phyloP scores from a whole-genome alignment of 2,888 invertebrate genomes.

The Lottia scabra region DNA sequence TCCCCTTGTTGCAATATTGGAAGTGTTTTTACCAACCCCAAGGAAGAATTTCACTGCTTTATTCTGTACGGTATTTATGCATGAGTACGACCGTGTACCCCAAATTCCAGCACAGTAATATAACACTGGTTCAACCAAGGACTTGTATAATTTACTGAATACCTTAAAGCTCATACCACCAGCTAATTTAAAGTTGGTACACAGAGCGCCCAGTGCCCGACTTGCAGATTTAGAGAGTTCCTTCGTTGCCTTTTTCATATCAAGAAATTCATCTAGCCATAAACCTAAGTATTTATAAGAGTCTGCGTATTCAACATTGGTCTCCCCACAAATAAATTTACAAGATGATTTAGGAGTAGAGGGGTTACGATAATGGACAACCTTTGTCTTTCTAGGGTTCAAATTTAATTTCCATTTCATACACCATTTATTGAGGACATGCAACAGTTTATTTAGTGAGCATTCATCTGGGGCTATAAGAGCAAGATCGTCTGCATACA shows the following conservation, averaged over 20 bases:
- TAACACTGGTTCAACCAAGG: not conserved
- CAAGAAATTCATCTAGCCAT: conserved; percentile 14
- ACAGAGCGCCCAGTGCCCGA: conserved; percentile 13
- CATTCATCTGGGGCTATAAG: conserved; percentile 4
- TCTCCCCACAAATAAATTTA: not conserved
- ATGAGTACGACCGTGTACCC: not conserved
- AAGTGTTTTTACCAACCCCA: too few species aligned
- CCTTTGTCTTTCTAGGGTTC: conserved; percentile 1
- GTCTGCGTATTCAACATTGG: not conserved
- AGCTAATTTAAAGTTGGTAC: conserved; percentile 9
- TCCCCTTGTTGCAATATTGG: too few species aligned
- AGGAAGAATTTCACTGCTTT: too few species aligned
- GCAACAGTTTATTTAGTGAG: too few species aligned
- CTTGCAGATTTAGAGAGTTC: conserved; percentile 11
- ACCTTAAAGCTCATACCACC: conserved; percentile 16
- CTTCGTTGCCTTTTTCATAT: conserved; percentile 3
- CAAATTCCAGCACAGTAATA: not conserved
- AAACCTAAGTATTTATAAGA: conserved; percentile 18
- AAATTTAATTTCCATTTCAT: conserved; percentile 6
- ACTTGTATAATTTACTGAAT: conserved; percentile 17
- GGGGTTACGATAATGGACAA: not conserved
- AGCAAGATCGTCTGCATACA: conserved; percentile 18
- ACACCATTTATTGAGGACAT: conserved; percentile 1
- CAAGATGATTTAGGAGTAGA: not conserved
- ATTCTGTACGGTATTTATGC: too few species aligned